Evolutionary conservation across 2,113 vertebrate genomes (phyloP), one percentile per base, ranked within the genome.

Genomic region (Struthidea cinerea): DNA sequence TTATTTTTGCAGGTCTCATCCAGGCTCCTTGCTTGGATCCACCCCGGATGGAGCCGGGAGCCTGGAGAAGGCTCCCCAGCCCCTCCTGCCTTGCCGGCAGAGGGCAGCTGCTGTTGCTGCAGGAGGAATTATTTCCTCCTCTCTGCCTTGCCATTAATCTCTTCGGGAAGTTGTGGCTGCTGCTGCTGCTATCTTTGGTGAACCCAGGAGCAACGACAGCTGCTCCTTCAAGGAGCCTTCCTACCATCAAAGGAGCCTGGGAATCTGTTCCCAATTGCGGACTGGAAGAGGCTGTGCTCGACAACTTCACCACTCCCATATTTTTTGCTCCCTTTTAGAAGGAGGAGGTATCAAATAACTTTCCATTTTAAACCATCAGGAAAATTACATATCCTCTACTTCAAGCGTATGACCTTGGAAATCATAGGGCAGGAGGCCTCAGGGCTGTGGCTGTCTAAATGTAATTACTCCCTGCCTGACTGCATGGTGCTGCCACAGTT

Each of bases 291-390:
- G 23, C 46, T 74, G 67, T 20, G 22, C 90, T 84, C 59, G 61
- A 95, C 89, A 83, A n/a, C 63, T 77, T 80, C 1, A 8, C 85
- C 92, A 82, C 83, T 90, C 87, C 81, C 44, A 7, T n/a, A 10
- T 24, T 83, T 84, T 84, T 85, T 87, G 4, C 67, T 87, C 33
- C 23, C 30, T 90, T 94, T 81, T 16, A 88, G 84, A 67, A 56
- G 35, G 55, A 46, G 70, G 65, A 92, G 73, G 41, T 93, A 97
- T 88, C 91, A 56, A 94, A 83, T 96, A 91, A 96, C 90, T 97
- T 93, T 93, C 95, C 94, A 90, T 96, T 95, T 96, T 93, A 94
- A 97, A 91, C 64, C 61, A 81, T 90, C 63, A 82, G 56, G 75
- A 94, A 92, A 96, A 96, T 96, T 80, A 93, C 70, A 92, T 94